These are phyloP conservation scores for Campoplex nolae DNA, from an alignment of 2,888 invertebrate genomes.

Conservation along the genomic window DNA sequence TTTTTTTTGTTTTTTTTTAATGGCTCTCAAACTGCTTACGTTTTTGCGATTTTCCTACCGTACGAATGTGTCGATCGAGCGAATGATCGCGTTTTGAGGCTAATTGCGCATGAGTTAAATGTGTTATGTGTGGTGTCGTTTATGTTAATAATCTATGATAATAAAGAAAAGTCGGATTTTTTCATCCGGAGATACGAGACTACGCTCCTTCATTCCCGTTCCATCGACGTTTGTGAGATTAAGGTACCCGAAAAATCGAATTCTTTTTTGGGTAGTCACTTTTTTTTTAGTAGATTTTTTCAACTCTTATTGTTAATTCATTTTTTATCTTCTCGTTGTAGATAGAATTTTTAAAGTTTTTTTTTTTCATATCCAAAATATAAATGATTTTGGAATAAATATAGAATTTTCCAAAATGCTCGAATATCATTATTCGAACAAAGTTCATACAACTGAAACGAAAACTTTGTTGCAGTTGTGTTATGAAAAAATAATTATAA, in stretches of 20 bases:
- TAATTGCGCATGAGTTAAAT: conserved; percentile 81
- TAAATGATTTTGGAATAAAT: background rate
- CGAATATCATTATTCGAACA: background rate
- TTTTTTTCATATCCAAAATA: conserved; percentile 54
- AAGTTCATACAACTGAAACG: background rate
- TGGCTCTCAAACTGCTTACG: conserved; percentile 57
- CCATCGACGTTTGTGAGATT: conserved; percentile 65
- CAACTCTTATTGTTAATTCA: conserved; percentile 50
- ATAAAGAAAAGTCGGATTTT: conserved; percentile 55
- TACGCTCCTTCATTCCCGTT: conserved; percentile 64
- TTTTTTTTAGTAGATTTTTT: conserved; percentile 18
- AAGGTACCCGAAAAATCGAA: conserved; percentile 77
- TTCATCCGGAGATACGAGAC: conserved; percentile 68
- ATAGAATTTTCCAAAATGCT: background rate
- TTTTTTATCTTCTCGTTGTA: conserved; percentile 52
- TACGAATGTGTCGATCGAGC: conserved; percentile 72
- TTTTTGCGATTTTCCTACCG: conserved; percentile 65
- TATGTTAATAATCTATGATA: conserved; percentile 50
- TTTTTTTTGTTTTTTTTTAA: background rate
- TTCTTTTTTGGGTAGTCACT: conserved; percentile 48
- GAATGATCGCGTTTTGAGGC: conserved; percentile 75
- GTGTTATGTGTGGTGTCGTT: conserved; percentile 73
- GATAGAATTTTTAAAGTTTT: conserved; percentile 59
- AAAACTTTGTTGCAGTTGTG: conserved; percentile 1
- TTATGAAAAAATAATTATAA: background rate